These are phyloP conservation scores for Bombyx huttoni DNA, from an alignment of 2,888 invertebrate species.

Conservation along the genomic window DNA sequence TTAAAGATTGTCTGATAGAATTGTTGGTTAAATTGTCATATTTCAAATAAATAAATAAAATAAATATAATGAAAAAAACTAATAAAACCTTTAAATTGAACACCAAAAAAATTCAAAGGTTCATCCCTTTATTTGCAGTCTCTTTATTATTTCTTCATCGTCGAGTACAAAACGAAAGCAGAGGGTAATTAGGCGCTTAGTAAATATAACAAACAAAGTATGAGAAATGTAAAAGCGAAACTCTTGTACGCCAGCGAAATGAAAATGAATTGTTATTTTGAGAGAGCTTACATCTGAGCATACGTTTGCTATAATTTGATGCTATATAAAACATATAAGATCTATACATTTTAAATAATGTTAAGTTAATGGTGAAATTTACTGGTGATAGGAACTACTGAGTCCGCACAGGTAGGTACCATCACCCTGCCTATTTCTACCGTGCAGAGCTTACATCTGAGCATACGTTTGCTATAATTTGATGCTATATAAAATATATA, in stretches of 20 bases:
- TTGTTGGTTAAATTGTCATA: constrained; percentile 23
- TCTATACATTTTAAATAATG: too few relatives aligned
- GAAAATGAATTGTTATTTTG: constrained; percentile 13
- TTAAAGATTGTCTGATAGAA: constrained; percentile 34
- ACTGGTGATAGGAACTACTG: too few relatives aligned
- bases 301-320: background rate
- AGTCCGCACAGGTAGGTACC: too few relatives aligned
- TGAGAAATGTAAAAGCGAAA: constrained; percentile 21
- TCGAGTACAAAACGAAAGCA: constrained; percentile 29
- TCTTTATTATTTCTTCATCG: constrained; percentile 30
- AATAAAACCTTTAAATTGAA: background rate
- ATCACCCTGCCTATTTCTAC: too few relatives aligned
- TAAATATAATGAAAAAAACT: background rate
- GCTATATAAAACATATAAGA: background rate
- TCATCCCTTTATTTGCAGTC: constrained; percentile 24
- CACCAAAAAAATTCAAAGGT: constrained; percentile 15
- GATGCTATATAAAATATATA: background rate
- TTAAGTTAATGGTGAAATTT: too few relatives aligned
- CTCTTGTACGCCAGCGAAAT: constrained; percentile 16
- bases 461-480: background rate
- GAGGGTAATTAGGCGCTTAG: constrained; percentile 37
- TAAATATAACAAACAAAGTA: constrained; percentile 32
- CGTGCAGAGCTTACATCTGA: constrained; percentile 4
- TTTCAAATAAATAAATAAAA: background rate
- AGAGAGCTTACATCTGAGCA: constrained; percentile 3